phyloP scores from a whole-genome alignment of 2,797 vertebrate genomes.

The Enteromius unitaeniatus region DNA sequence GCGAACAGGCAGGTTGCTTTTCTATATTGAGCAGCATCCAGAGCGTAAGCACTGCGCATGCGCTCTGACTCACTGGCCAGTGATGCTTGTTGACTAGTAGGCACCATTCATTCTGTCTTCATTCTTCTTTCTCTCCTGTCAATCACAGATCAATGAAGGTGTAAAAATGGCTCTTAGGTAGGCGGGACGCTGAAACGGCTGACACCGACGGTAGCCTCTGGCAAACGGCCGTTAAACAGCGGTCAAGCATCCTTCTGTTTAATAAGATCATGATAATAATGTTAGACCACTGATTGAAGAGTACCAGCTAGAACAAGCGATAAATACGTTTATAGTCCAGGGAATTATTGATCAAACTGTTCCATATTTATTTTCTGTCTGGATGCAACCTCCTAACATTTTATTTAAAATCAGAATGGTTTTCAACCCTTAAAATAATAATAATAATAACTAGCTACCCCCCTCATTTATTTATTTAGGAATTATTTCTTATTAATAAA shows the following conservation, averaged over 20 bases:
- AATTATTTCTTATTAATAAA: too few species aligned
- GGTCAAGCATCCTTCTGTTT: background rate
- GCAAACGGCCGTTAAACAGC: background rate
- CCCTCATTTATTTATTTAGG: too few species aligned
- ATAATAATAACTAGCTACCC: too few species aligned
- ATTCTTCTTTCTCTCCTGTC: slow-evolving; percentile 63
- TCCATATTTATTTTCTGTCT: background rate
- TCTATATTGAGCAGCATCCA: slow-evolving; percentile 77
- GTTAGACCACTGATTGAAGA: background rate
- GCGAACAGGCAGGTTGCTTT: slow-evolving; percentile 54
- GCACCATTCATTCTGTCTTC: slow-evolving; percentile 66
- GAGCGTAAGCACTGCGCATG: slow-evolving; percentile 80
- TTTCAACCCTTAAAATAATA: background rate
- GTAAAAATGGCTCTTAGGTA: slow-evolving; percentile 29
- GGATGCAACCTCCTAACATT: background rate
- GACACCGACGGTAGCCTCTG: background rate
- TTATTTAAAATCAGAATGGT: too few species aligned
- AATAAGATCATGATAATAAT: background rate
- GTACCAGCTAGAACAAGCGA: background rate
- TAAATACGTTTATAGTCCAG: background rate
- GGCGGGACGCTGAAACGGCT: slow-evolving; percentile 9
- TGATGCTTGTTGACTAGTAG: slow-evolving; percentile 55
- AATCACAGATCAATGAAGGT: slow-evolving; percentile 50
- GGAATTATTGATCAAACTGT: background rate
- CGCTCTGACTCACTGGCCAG: slow-evolving; percentile 77